phyloP scores from a whole-genome alignment of 2,888 invertebrate genomes.

The Electrophaes corylata region DNA sequence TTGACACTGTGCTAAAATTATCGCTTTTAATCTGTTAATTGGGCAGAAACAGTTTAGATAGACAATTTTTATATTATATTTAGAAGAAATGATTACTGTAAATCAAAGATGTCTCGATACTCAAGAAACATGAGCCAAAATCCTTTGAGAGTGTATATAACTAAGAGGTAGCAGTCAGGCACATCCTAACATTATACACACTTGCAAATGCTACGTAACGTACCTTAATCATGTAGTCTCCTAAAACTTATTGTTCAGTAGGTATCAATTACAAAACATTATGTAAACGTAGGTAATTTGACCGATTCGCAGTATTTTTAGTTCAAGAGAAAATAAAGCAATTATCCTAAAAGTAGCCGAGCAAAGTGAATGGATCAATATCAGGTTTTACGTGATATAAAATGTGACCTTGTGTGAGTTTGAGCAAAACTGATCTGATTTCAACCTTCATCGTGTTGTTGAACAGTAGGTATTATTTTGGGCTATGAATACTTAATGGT shows the following conservation, averaged over 20 bases:
- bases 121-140: too few species aligned
- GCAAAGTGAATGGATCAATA: conserved; percentile 34
- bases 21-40: conserved; percentile 14
- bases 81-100: too few species aligned
- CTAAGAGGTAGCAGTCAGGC: too few species aligned
- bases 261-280: background rate
- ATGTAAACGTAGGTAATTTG: background rate
- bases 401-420: conserved; percentile 43
- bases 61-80: too few species aligned
- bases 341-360: conserved; percentile 36
- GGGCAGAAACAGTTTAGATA: too few species aligned
- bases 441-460: conserved; percentile 20
- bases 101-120: too few species aligned
- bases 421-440: conserved; percentile 28
- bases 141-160: too few species aligned
- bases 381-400: conserved; percentile 43
- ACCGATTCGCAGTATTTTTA: background rate
- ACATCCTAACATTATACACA: too few species aligned
- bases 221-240: too few species aligned
- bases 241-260: too few species aligned
- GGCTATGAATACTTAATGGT: conserved; percentile 13
- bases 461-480: conserved; percentile 15
- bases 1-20: conserved; percentile 27
- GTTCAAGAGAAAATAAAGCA: conserved; percentile 2
- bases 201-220: too few species aligned